phyloP scores from a whole-genome alignment of 1,140 invertebrate species.

The Ooceraea biroi region DNA sequence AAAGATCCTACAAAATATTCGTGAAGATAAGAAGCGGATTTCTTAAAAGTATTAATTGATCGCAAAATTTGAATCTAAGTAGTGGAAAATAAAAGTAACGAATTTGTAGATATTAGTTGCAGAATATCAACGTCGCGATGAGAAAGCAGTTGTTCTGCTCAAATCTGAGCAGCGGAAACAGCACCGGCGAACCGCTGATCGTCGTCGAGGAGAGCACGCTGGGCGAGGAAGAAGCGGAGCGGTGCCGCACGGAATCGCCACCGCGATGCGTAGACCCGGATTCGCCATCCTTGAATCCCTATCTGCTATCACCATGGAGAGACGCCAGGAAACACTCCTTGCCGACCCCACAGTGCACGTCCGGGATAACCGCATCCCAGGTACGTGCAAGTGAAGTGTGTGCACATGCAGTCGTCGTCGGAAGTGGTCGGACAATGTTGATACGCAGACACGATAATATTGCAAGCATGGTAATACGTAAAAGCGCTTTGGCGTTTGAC shows the following conservation, averaged over 20 bases:
- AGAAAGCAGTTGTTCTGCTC: conserved; percentile 83
- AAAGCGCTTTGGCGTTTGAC: too few species aligned
- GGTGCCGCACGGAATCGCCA: conserved; percentile 86
- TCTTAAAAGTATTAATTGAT: too few species aligned
- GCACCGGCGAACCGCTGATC: conserved; percentile 89
- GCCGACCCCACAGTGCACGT: conserved; percentile 92
- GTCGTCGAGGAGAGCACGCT: conserved; percentile 91
- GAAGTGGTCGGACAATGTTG: conserved; percentile 16
- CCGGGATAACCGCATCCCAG: conserved; percentile 94
- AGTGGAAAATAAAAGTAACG: too few species aligned
- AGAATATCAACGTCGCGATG: conserved; percentile 72
- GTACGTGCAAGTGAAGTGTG: conserved; percentile 78
- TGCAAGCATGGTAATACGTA: background rate
- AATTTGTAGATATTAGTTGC: background rate
- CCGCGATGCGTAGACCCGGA: conserved; percentile 90
- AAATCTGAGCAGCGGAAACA: conserved; percentile 74
- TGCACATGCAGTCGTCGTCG: too few species aligned
- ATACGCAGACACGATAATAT: background rate
- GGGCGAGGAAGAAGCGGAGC: conserved; percentile 89
- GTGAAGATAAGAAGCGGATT: too few species aligned
- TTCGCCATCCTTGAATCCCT: conserved; percentile 91
- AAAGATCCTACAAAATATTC: too few species aligned
- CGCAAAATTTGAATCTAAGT: too few species aligned
- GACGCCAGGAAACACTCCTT: conserved; percentile 92
- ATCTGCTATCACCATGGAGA: conserved; percentile 92